These are phyloP conservation scores for Rhagonycha lutea DNA, from an alignment of 2,888 invertebrate genomes.

Conservation along the genomic window DNA sequence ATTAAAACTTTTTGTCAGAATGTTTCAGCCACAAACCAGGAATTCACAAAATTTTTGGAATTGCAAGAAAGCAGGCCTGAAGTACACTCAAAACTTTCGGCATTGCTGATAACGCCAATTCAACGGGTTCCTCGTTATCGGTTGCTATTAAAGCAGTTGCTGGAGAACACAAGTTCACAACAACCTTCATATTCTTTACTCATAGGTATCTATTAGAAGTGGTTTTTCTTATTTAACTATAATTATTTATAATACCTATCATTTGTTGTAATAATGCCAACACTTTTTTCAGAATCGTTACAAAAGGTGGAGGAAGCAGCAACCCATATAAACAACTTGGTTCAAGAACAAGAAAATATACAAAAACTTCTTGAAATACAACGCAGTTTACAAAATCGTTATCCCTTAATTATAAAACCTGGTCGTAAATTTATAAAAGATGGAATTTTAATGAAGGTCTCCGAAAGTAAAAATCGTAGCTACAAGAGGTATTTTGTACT, in stretches of 20 bases:
- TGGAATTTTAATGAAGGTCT: constrained; percentile 64
- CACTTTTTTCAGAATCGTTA: constrained; percentile 62
- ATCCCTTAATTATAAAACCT: constrained; percentile 69
- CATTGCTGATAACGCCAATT: constrained; percentile 76
- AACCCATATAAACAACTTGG: constrained; percentile 71
- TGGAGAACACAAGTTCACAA: constrained; percentile 62
- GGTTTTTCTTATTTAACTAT: not conserved
- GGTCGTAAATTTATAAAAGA: constrained; percentile 72
- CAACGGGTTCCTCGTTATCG: constrained; percentile 79
- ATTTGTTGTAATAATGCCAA: not conserved
- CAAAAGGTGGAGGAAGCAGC: constrained; percentile 70
- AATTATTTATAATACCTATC: not conserved
- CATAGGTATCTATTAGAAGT: constrained; percentile 53
- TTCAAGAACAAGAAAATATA: constrained; percentile 74
- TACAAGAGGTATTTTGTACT: constrained; percentile 68
- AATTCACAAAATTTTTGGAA: constrained; percentile 62
- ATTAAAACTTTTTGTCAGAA: constrained; percentile 48
- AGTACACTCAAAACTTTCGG: constrained; percentile 70
- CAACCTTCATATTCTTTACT: constrained; percentile 62
- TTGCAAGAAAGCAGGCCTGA: constrained; percentile 71
- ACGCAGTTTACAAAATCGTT: constrained; percentile 63
- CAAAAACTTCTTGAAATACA: constrained; percentile 71
- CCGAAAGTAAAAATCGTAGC: constrained; percentile 55
- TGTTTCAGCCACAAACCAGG: constrained; percentile 57
- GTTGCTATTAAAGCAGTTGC: constrained; percentile 69